Base-by-base conservation (phyloP, 2,888 invertebrate genomes). In the Dioctria linearis region DNA sequence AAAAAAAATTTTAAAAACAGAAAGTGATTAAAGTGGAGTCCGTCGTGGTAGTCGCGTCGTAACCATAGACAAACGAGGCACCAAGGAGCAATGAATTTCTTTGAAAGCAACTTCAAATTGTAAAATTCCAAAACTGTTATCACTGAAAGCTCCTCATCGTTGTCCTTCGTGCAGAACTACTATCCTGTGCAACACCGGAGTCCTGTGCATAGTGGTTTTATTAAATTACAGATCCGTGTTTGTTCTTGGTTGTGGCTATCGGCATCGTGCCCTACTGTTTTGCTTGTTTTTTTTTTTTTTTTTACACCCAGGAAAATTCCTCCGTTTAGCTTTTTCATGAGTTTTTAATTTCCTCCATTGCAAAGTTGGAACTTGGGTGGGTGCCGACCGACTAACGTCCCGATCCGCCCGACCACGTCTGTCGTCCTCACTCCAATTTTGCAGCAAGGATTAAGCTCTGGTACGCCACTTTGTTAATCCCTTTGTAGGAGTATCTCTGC, bases 391-490 rank as follows among this genome's bases (percentile, higher is more conserved):
- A 25, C 25, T 25, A 25, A 25, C 25, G 25, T 2, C 25, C 25
- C 25, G 25, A 25, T 25, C 25, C 25, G 2, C 25, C 25, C 25
- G 25, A 25, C 76, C 63, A 39, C 71, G 57, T 54, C 13, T 9
- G 49, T 57, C 61, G 37, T 13, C 8, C 59, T 25, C 13, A 39
- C 63, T 25, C n/a, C 75, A 61, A 11, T 49, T 25, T 49, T 49
- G n/a, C 76, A 63, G 76, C 76, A 76, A 76, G 78, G 66, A 66
- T 78, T 78, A 78, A 65, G 51, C 66, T 39, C 40, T 51, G 66
- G 65, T 54, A 57, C 63, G 78, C 78, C 78, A 78, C 78, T 66
- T 65, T 78, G 78, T 78, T 78, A 78, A 78, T 78, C 78, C 78
- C 78, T 66, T 78, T 65, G 65, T 66, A 78, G 66, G 66, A 66